Base-by-base conservation (phyloP, 2,113 vertebrate species). In the Nanorana parkeri region DNA sequence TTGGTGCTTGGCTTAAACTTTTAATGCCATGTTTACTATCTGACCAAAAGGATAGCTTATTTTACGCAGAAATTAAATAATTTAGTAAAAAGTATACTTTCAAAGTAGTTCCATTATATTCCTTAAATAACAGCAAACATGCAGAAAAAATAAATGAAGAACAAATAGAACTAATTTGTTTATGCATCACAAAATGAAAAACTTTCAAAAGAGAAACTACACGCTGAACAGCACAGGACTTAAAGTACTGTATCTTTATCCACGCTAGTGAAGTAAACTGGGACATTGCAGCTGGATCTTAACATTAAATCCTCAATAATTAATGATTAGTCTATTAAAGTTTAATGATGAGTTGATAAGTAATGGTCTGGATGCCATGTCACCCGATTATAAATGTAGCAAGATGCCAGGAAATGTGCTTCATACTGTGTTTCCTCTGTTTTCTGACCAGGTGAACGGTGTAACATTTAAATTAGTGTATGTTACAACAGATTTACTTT, bases 251-350 rank as follows among this genome's bases (percentile, higher is more conserved):
- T n/a, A 86, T 87, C 86, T 71, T 78, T 84, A 64, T 26, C 75
- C 54, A 85, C 80, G 76, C 86, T 87, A 85, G 81, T 71, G 89
- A 84, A 84, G 85, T 86, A 90, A 91, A 92, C 89, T 89, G 88
- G 92, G 91, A 88, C 86, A 79, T 47, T 89, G 65, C 93, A 94
- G 93, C 92, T 95, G 93, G 89, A 91, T 89, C 86, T 90, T 88
- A 85, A 84, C 92, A 88, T 91, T 88, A 89, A 90, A 89, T 67
- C 87, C 90, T 95, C 88, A 94, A 95, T 95, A 94, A 94, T 94
- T 93, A 71, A 95, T 93, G 86, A 86, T 84, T 78, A 84, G 87
- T 88, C 83, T 88, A 90, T 95, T 87, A 95, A 96, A 94, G 86
- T 94, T 94, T 95, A 91, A 95, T 94, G 91, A 84, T 69, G 61